Evolutionary conservation across 2,888 invertebrate genomes (phyloP).

Genomic region (Parascotia fuliginaria): DNA sequence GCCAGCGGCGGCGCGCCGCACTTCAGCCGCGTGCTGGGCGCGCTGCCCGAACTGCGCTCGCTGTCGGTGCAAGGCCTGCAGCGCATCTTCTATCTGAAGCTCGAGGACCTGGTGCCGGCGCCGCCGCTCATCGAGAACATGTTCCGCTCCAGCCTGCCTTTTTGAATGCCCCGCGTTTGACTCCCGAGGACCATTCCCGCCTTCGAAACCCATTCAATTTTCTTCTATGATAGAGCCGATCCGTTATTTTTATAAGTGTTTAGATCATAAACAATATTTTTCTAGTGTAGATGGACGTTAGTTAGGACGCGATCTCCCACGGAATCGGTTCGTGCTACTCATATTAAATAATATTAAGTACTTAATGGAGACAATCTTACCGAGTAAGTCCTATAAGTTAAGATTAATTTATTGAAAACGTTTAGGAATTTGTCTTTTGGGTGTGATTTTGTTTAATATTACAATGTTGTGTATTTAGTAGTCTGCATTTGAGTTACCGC

Average conservation of each 20-base stretch:
- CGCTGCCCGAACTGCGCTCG: constrained; percentile 96
- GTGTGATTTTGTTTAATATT: constrained; percentile 81
- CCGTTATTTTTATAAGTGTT: constrained; percentile 83
- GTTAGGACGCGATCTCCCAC: constrained; percentile 80
- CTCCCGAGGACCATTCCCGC: constrained; percentile 78
- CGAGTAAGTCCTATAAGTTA: constrained; percentile 64
- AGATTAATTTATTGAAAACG: constrained; percentile 81
- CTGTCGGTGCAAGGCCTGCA: constrained; percentile 97
- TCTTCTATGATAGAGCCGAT: constrained; percentile 74
- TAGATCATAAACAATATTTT: constrained; percentile 79
- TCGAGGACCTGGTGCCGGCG: constrained; percentile 96
- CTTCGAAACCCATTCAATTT: constrained; percentile 65
- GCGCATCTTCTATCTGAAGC: constrained; percentile 96
- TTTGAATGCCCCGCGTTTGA: constrained; percentile 83
- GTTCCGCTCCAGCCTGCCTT: constrained; percentile 97
- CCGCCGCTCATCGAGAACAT: constrained; percentile 97
- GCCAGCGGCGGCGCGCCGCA: constrained; percentile 94
- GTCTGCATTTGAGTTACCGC: constrained; percentile 86
- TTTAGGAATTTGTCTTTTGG: constrained; percentile 67
- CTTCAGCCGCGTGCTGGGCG: constrained; percentile 96
- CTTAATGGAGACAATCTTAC: constrained; percentile 65
- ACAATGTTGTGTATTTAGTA: constrained; percentile 78
- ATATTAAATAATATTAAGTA: constrained; percentile 57
- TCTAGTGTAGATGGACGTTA: constrained; percentile 76
- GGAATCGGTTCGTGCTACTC: constrained; percentile 78